These are phyloP conservation scores for Exephanes ischioxanthus DNA, from an alignment of 2,888 invertebrate genomes.

Conservation along the genomic window DNA sequence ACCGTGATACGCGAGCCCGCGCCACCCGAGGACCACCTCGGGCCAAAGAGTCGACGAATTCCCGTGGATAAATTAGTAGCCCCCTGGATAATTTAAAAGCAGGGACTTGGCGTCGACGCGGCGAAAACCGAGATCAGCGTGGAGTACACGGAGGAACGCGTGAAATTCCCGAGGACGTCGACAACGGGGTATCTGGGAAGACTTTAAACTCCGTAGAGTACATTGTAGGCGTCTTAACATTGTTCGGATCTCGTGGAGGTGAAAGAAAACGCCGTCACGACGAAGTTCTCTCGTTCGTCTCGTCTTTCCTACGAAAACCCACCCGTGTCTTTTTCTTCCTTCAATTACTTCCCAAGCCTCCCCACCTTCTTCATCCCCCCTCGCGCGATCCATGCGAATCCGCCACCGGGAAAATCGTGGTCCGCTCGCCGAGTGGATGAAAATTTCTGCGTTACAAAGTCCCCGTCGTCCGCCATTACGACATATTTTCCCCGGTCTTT, in stretches of 20 bases:
- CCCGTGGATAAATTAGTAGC: constrained; percentile 2
- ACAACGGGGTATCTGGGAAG: background rate
- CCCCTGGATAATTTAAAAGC: background rate
- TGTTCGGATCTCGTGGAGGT: background rate
- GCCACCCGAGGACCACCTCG: background rate
- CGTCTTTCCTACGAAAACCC: background rate
- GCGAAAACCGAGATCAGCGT: constrained; percentile 15
- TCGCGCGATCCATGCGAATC: constrained; percentile 27
- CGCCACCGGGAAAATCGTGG: background rate
- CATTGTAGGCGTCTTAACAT: background rate
- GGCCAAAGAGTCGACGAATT: background rate
- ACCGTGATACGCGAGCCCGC: background rate
- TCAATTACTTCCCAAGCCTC: constrained; percentile 34
- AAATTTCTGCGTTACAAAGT: constrained; percentile 46
- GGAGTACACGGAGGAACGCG: background rate
- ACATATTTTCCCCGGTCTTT: constrained; percentile 35
- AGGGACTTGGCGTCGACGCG: background rate
- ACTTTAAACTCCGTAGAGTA: background rate
- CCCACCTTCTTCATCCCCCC: background rate
- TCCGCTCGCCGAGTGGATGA: constrained; percentile 34
- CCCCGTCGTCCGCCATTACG: background rate
- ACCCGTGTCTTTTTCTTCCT: background rate
- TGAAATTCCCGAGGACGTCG: background rate
- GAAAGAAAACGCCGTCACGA: constrained; percentile 28
- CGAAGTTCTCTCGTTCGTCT: constrained; percentile 20